Evolutionary conservation across 2,888 invertebrate species (phyloP).

Genomic region (Catocala fraxini): DNA sequence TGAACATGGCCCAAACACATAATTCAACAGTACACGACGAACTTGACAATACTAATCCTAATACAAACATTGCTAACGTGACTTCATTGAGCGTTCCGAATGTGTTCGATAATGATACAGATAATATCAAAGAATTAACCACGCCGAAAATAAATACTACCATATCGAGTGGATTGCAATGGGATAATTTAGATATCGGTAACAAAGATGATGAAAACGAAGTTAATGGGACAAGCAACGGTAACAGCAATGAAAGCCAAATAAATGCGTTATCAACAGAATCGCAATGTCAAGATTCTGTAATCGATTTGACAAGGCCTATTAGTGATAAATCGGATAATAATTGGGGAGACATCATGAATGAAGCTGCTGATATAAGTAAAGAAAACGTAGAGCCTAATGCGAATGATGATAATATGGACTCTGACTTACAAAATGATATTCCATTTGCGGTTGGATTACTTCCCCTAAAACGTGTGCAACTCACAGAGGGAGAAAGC

Average conservation of each 20-base stretch:
- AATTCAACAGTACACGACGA: conserved; percentile 49
- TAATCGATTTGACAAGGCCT: conserved; percentile 66
- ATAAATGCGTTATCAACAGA: conserved; percentile 45
- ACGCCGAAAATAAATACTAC: conserved; percentile 39
- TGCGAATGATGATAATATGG: conserved; percentile 45
- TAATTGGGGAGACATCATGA: conserved; percentile 59
- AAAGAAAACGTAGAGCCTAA: conserved; percentile 62
- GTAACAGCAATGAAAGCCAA: conserved; percentile 42
- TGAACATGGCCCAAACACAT: conserved; percentile 62
- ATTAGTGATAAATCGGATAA: conserved; percentile 56
- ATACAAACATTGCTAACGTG: conserved; percentile 53
- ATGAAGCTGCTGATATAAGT: conserved; percentile 52
- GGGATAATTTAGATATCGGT: conserved; percentile 61
- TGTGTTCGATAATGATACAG: conserved; percentile 48
- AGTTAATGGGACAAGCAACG: conserved; percentile 28
- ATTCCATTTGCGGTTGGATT: conserved; percentile 83
- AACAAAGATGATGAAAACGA: conserved; percentile 47
- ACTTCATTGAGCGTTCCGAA: conserved; percentile 41
- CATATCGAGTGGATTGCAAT: conserved; percentile 51
- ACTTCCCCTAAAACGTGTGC: conserved; percentile 73
- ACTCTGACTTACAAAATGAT: conserved; percentile 64
- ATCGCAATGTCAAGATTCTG: conserved; percentile 53
- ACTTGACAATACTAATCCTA: conserved; percentile 45
- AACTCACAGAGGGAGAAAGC: conserved; percentile 60
- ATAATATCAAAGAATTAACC: conserved; percentile 41